Evolutionary conservation across 2,888 invertebrate species (phyloP).

Genomic region (Mythimna pallens): DNA sequence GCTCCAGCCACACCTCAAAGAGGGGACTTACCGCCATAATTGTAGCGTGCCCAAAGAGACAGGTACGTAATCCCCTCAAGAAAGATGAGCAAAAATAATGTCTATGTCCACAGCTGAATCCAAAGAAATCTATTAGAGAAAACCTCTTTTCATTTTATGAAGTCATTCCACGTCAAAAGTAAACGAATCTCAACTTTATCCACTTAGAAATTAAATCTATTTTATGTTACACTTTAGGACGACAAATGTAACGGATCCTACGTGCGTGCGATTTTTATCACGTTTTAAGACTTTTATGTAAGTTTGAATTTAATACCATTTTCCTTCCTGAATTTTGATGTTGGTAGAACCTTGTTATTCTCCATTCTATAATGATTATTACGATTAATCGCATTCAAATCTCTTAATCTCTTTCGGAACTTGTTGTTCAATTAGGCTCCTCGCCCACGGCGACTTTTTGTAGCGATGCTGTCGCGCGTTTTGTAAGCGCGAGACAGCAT

Average conservation of each 20-base stretch:
- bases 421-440: not conserved
- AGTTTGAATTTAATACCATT: conserved; percentile 16
- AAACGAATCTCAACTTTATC: conserved; percentile 51
- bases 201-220: conserved; percentile 14
- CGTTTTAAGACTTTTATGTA: conserved; percentile 28
- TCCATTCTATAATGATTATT: conserved; percentile 23
- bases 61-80: conserved; percentile 28
- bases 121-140: conserved; percentile 52
- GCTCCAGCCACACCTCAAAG: too few relatives aligned
- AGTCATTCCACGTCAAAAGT: conserved; percentile 37
- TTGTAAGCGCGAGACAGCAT: too few relatives aligned
- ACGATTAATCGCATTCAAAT: conserved; percentile 11
- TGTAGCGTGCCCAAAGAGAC: too few relatives aligned
- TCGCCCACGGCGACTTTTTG: too few relatives aligned
- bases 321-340: conserved; percentile 28
- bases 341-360: not conserved
- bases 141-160: conserved; percentile 34
- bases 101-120: conserved; percentile 26
- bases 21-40: too few relatives aligned
- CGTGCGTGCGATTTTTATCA: conserved; percentile 58
- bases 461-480: too few relatives aligned
- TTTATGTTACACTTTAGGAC: conserved; percentile 21
- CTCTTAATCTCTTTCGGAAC: not conserved
- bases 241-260: conserved; percentile 34
- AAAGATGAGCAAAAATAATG: conserved; percentile 34